A percentile compares a stretch with the other conserved stretches of the same genome.
Conservation (phyloP, 1,140 invertebrate genomes). For the Anadara kagoshimensis region DNA sequence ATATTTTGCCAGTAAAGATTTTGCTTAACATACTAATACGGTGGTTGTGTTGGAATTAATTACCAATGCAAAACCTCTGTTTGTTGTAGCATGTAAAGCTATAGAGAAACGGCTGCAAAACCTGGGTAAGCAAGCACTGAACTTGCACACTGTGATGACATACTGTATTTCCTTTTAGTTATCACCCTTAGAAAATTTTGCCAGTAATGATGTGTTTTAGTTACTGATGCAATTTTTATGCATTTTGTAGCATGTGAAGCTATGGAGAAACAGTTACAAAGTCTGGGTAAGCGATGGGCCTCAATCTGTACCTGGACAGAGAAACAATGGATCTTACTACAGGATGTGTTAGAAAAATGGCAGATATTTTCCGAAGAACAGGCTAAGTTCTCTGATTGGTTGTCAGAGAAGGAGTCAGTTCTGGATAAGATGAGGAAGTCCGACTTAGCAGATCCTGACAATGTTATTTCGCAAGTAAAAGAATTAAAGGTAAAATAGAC, state of each 20-base stretch:
- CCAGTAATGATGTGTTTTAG: no score
- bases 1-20: no score
- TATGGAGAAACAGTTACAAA: conserved; percentile 89
- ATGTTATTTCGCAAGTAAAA: conserved; percentile 73
- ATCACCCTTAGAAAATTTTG: no score
- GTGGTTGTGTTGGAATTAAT: no score
- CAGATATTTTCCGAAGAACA: conserved; percentile 79
- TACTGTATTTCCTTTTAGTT: no score
- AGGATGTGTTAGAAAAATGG: conserved; percentile 77
- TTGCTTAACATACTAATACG: no score
- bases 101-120: no score
- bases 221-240: no score
- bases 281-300: conserved; percentile 90
- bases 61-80: no score
- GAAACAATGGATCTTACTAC: conserved; percentile 81
- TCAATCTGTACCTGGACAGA: conserved; percentile 88
- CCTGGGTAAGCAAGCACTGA: no score
- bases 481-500: conserved; percentile 75
- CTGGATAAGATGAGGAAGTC: conserved; percentile 81
- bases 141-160: no score
- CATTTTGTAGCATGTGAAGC: conserved; percentile 77
- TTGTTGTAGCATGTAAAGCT: no score
- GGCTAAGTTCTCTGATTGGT: conserved; percentile 81
- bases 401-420: conserved; percentile 82
- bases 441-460: conserved; percentile 75